Conservation (phyloP, 2,797 vertebrate species). For the Galago senegalensis region DNA sequence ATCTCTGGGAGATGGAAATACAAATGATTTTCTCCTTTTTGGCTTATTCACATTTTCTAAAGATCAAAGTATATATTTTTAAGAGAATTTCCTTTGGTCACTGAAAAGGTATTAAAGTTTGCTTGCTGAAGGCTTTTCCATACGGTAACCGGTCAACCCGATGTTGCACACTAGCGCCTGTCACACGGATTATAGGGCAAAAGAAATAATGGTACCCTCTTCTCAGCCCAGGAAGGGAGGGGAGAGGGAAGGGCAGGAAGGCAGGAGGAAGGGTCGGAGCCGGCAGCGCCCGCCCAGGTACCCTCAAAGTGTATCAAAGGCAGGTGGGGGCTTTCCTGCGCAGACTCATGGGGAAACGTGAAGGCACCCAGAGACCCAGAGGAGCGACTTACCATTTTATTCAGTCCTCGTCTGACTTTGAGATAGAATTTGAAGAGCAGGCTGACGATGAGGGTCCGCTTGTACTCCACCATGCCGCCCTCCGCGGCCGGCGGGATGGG, state of each 20-base stretch:
- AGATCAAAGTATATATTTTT: slow-evolving; percentile 23
- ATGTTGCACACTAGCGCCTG: not conserved
- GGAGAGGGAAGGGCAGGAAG: not conserved
- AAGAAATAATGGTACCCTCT: not conserved
- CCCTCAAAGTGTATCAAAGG: not conserved
- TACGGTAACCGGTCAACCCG: not conserved
- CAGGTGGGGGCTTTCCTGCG: too few relatives aligned
- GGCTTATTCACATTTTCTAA: not conserved
- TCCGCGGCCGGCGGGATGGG: slow-evolving; percentile 86
- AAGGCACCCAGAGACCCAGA: not conserved
- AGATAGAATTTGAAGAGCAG: slow-evolving; percentile 94
- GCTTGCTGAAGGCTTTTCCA: not conserved
- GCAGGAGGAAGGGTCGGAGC: not conserved
- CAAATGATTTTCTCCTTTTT: not conserved
- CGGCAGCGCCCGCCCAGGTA: accelerated
- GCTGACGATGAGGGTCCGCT: slow-evolving; percentile 91
- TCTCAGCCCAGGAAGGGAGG: not conserved
- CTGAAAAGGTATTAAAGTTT: not conserved
- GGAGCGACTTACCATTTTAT: slow-evolving; percentile 86
- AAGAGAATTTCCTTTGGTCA: not conserved
- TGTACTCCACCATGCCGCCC: slow-evolving; percentile 91
- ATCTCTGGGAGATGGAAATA: not conserved
- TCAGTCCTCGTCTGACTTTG: slow-evolving; percentile 89
- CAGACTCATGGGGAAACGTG: not conserved
- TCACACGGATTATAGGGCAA: not conserved